These are phyloP conservation scores for Hylomyscus alleni DNA, from an alignment of 2,797 vertebrate species.

Conservation along the genomic window DNA sequence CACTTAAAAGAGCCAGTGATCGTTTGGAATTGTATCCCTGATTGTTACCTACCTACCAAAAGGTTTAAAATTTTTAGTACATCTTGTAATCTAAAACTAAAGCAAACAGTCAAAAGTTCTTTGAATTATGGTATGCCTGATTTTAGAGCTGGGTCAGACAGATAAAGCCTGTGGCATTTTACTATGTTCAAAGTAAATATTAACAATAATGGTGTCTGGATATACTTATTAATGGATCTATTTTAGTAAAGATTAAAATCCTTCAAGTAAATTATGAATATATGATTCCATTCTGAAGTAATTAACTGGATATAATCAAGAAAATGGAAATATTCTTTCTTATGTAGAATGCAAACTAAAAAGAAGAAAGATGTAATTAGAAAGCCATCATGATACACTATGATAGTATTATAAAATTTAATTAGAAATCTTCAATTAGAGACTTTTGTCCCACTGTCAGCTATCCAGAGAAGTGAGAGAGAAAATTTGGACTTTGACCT, in stretches of 20 bases:
- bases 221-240: background rate
- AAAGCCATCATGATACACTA: background rate
- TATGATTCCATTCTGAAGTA: background rate
- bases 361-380: background rate
- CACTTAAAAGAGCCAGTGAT: background rate
- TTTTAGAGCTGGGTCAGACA: background rate
- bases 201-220: background rate
- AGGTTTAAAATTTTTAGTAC: background rate
- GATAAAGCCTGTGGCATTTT: background rate
- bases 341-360: background rate
- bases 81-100: background rate
- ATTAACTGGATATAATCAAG: background rate
- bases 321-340: background rate
- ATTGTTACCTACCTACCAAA: background rate
- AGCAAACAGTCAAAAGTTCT: background rate
- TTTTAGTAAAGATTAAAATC: background rate
- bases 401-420: background rate
- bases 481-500: background rate
- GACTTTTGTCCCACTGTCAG: background rate
- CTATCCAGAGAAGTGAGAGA: background rate
- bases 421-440: background rate
- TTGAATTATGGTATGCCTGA: background rate
- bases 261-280: background rate
- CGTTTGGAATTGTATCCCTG: conserved; percentile 17
- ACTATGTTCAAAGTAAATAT: background rate